Percentiles rank a stretch among this genome's conserved stretches.
Evolutionary conservation across 2,888 invertebrate species (phyloP).

Genomic region (Azorinus chamasolen): DNA sequence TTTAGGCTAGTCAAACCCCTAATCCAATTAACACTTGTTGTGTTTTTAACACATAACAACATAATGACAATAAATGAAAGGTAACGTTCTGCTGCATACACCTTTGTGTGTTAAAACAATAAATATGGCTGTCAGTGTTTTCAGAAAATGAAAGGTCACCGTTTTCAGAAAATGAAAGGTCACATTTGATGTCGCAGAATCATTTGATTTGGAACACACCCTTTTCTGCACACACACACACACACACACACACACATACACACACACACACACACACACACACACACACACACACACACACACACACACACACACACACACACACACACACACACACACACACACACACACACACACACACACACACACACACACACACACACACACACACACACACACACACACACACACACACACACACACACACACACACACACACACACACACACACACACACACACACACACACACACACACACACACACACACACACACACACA

Average conservation of each 20-base stretch:
- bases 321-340: constrained; percentile 13
- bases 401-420: constrained; percentile 13
- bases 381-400: constrained; percentile 13
- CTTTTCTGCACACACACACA: no score
- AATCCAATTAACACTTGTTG: no score
- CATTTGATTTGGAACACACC: no score
- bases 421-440: constrained; percentile 13
- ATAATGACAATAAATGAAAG: no score
- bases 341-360: constrained; percentile 13
- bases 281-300: constrained; percentile 13
- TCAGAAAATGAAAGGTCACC: no score
- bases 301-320: constrained; percentile 13
- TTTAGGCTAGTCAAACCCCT: no score
- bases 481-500: constrained; percentile 13
- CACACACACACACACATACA: constrained; percentile 11
- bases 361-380: constrained; percentile 13
- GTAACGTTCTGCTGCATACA: no score
- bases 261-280: constrained; percentile 13
- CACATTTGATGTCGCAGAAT: no score
- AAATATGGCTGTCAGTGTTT: no score
- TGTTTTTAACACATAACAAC: no score
- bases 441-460: constrained; percentile 13
- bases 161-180: no score
- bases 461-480: constrained; percentile 13
- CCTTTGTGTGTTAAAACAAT: no score